Base-by-base conservation (phyloP, 2,797 vertebrate species). In the Australoheros facetus region DNA sequence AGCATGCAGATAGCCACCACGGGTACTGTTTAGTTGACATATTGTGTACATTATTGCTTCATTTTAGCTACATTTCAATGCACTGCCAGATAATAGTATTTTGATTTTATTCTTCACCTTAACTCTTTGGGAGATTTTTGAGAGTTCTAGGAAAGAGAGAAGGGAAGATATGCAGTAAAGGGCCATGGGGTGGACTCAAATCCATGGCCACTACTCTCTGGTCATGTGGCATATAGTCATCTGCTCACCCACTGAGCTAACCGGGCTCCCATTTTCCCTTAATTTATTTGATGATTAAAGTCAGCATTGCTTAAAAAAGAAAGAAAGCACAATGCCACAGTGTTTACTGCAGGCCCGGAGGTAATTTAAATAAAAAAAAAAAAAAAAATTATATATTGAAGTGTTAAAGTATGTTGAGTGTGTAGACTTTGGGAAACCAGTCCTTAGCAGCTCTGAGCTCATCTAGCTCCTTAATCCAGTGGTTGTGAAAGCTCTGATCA, bases 401-500 rank as follows among this genome's bases (percentile, higher is more conserved):
- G 62, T 32, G 7, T 32, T 32, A 4, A 32, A 34, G 32, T 8
- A 34, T 34, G 32, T 34, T 34, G 28, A 55, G 51, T 56, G 56
- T 57, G 80, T 56, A 53, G 71, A 85, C 57, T 76, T 77, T 66
- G 48, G 70, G 19, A 62, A 56, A 21, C 76, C 58, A 26, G 85
- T 84, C 71, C 60, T 73, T 16, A 64, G 72, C 78, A 64, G 78
- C 75, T 84, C 48, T 3, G 1, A 86, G 87, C 87, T 78, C 73
- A 48, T 53, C 62, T 75, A 32, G 23, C 70, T 74, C 78, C 58
- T 72, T 88, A 89, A 92, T 90, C 87, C 87, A 87, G 75, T 2
- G 7, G n/a, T 78, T 71, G 73, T 87, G 83, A 88, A 89, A 85
- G 89, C 88, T 91, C 79, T 74, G 83, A 93, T 92, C 87, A 90